These are phyloP conservation scores for Corydoras maculifer DNA, from an alignment of 2,113 vertebrate species.

Conservation along the genomic window DNA sequence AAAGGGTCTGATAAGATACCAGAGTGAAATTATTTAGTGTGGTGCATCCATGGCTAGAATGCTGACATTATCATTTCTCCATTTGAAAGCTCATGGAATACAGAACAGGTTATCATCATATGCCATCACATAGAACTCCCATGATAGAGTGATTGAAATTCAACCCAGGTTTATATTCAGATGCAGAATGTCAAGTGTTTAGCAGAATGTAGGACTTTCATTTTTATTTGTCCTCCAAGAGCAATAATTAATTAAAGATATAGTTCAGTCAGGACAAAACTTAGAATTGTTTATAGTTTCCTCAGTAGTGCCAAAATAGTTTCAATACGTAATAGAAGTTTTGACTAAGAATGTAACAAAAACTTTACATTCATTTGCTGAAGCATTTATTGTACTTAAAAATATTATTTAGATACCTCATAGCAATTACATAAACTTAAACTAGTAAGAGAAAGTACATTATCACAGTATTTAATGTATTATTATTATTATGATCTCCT, in stretches of 20 bases:
- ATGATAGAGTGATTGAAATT: conserved; percentile 34
- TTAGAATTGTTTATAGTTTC: background rate
- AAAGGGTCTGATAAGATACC: conserved; percentile 37
- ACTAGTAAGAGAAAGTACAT: too few species aligned
- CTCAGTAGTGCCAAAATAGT: too few species aligned
- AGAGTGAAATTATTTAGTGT: conserved; percentile 43
- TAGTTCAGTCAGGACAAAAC: background rate
- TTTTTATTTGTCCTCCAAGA: conserved; percentile 14
- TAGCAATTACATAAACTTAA: too few species aligned
- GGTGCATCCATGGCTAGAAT: conserved; percentile 35
- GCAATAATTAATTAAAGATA: background rate
- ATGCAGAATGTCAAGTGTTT: conserved; percentile 13
- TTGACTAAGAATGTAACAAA: too few species aligned
- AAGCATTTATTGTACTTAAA: too few species aligned
- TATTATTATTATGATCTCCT: too few species aligned
- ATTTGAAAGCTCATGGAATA: conserved; percentile 35
- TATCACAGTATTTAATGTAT: too few species aligned
- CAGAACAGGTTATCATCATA: conserved; percentile 42
- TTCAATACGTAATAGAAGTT: too few species aligned
- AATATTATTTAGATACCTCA: too few species aligned
- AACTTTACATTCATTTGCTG: too few species aligned
- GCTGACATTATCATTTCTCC: conserved; percentile 44
- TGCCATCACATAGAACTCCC: conserved; percentile 25
- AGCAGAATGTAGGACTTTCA: conserved; percentile 9
- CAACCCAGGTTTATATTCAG: conserved; percentile 26